Conservation (phyloP, 2,888 invertebrate species). For the Nemotelus pantherinus region DNA sequence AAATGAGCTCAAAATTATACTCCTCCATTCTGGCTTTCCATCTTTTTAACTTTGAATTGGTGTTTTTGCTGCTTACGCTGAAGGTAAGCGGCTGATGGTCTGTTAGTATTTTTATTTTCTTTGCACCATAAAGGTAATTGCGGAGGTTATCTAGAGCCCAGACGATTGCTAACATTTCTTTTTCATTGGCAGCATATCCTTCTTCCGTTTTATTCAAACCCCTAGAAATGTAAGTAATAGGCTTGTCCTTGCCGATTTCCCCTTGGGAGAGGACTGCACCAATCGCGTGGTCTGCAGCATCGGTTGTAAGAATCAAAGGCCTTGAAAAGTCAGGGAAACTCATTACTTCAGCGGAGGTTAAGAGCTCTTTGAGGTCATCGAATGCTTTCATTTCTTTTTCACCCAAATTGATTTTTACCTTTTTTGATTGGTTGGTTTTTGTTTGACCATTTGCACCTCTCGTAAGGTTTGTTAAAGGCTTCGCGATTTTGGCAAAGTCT, state of each 20-base stretch:
- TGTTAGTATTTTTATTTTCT: not conserved
- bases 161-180: not conserved
- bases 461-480: no score
- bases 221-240: not conserved
- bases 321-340: not conserved
- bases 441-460: no score
- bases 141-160: no score
- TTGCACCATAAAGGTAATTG: no score
- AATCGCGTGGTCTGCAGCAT: not conserved
- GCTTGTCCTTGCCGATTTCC: not conserved
- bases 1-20: not conserved
- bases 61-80: not conserved
- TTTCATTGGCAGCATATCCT: not conserved
- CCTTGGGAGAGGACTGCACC: not conserved
- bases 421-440: no score
- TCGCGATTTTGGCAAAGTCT: no score
- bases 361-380: not conserved
- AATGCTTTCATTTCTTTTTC: no score
- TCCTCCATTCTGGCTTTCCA: not conserved
- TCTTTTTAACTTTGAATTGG: not conserved
- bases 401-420: no score
- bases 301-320: not conserved
- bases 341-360: not conserved
- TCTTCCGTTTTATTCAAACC: not conserved
- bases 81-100: not conserved